These are phyloP conservation scores for Perognathus longimembris DNA, from an alignment of 2,113 vertebrate genomes.

Conservation along the genomic window DNA sequence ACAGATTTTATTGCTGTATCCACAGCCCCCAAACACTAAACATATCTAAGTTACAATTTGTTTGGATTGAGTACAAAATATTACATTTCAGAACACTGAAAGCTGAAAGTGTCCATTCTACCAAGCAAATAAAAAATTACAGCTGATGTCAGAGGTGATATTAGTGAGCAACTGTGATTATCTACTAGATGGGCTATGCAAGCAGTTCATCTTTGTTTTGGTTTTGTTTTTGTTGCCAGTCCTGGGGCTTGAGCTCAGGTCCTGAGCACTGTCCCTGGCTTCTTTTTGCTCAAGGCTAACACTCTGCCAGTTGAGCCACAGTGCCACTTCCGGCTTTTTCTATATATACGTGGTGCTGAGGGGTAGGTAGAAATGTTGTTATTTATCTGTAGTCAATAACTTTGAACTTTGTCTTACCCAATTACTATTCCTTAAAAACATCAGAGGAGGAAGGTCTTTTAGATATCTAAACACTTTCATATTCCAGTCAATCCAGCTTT, in stretches of 20 bases:
- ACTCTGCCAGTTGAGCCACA: too few relatives aligned
- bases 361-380: too few relatives aligned
- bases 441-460: background rate
- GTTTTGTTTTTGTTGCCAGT: too few relatives aligned
- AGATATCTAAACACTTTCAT: background rate
- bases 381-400: background rate
- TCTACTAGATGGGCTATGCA: background rate
- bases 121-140: background rate
- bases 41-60: background rate
- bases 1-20: background rate
- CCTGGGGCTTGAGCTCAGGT: too few relatives aligned
- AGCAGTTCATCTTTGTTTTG: background rate
- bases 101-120: background rate
- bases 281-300: too few relatives aligned
- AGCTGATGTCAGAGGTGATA: background rate
- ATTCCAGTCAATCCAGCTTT: background rate
- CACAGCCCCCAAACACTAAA: background rate
- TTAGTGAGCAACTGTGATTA: background rate
- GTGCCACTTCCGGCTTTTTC: too few relatives aligned
- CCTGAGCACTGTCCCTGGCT: too few relatives aligned
- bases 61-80: background rate
- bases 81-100: slow-evolving; percentile 20
- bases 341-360: too few relatives aligned
- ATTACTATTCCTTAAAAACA: background rate
- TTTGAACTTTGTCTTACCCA: background rate